Evolutionary conservation across 2,797 vertebrate genomes (phyloP), one percentile per base, ranked within the genome.

Genomic region (Chaenodraco wilsoni): DNA sequence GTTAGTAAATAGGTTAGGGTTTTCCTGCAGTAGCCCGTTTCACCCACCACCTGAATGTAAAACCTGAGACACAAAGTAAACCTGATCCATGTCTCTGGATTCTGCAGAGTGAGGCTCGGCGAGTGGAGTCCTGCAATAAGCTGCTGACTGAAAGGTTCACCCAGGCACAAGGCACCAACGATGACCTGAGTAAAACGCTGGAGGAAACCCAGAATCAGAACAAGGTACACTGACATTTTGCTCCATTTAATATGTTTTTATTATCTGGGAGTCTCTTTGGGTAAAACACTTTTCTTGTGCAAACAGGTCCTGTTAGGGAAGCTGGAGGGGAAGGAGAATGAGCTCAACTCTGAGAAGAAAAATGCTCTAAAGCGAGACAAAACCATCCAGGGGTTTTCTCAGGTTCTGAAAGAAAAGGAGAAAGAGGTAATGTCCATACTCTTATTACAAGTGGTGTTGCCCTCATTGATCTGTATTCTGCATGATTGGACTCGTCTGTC

Each of bases 281-380:
- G 9, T 65, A 16, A 74, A 31, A 54, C 0, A 12, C 33, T 11
- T 31, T 33, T 19, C 60, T 63, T 63, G 3, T 94, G 72, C 93
- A 1, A 1, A 91, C 92, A 99, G 96, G 89, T 60, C 21, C 90
- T 99, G 79, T 94, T 94, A 69, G 92, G 93, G 59, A 95, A 95
- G 70, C 88, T 98, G 23, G 94, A 95, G 67, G 96, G 96, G 77
- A 96, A 85, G 57, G 96, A 97, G 83, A 92, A 90, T 62, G 95
- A 96, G 82, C 93, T 99, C 71, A 89, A 87, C 81, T 87, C 90
- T 14, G 96, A 98, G 84, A 98, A 94, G 94, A 97, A 96, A 91
- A 99, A 99, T 81, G 89, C 95, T 78, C 81, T 98, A 83, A 99
- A 99, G 89, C 93, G 97, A 87, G 97, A 99, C 91, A 99, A 98